Conservation (phyloP, 2,797 vertebrate genomes). For the Gobionotothen gibberifrons region DNA sequence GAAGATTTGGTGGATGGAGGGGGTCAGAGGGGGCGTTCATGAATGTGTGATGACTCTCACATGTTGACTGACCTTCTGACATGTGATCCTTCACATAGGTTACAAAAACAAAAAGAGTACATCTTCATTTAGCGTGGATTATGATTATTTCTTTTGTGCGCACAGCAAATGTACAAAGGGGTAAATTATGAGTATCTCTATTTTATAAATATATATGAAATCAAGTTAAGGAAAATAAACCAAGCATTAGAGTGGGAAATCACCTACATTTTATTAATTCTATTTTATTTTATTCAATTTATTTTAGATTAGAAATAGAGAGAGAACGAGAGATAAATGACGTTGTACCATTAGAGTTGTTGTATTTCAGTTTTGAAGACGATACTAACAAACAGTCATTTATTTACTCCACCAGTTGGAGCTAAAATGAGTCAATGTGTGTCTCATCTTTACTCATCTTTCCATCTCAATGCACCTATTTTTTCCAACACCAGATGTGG, state of each 20-base stretch:
- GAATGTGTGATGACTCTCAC: slow-evolving; percentile 41
- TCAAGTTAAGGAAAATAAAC: background rate
- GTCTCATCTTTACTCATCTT: slow-evolving; percentile 5
- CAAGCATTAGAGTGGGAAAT: background rate
- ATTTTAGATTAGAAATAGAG: background rate
- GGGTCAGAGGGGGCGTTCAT: slow-evolving; percentile 9
- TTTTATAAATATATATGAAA: background rate
- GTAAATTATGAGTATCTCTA: background rate
- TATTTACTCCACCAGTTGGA: slow-evolving; percentile 35
- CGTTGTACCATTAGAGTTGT: too few relatives aligned
- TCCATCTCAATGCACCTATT: background rate
- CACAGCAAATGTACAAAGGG: background rate
- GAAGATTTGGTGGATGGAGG: slow-evolving; percentile 15
- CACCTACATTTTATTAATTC: background rate
- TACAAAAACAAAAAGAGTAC: background rate
- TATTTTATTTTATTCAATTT: background rate
- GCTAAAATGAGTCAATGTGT: slow-evolving; percentile 39
- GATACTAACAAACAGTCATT: slow-evolving; percentile 22
- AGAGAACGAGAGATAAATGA: background rate
- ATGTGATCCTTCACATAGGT: slow-evolving; percentile 4
- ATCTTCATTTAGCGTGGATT: background rate
- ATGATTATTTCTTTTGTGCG: background rate
- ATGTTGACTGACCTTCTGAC: slow-evolving; percentile 29
- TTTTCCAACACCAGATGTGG: background rate
- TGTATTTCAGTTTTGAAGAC: background rate